phyloP scores from a whole-genome alignment of 2,888 invertebrate genomes.

The Periphyllus acericola region DNA sequence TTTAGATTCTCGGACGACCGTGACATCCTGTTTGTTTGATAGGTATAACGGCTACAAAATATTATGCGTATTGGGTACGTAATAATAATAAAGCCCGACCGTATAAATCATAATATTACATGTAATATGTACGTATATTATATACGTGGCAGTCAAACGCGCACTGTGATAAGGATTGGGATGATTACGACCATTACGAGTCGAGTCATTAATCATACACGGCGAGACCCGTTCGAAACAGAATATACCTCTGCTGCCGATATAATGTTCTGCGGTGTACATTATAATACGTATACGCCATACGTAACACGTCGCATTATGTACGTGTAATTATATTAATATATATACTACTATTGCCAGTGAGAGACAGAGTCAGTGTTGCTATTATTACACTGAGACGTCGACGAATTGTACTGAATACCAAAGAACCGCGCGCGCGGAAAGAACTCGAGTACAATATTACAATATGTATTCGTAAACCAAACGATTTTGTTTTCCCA shows the following conservation, averaged over 20 bases:
- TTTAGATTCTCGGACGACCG: conserved; percentile 18
- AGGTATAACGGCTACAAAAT: not conserved
- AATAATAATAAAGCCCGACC: not conserved
- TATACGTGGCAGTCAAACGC: not conserved
- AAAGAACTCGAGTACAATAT: not conserved
- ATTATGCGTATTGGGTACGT: not conserved
- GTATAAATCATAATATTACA: conserved; percentile 44
- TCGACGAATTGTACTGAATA: not conserved
- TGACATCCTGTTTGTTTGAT: conserved; percentile 7
- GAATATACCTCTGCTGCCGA: not conserved
- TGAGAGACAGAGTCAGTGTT: not conserved
- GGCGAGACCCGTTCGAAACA: not conserved
- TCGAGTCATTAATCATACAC: conserved; percentile 41
- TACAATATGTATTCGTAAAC: not conserved
- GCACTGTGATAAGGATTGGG: conserved; percentile 23
- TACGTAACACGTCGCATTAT: not conserved
- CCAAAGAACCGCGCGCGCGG: not conserved
- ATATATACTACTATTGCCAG: not conserved
- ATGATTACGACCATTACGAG: not conserved
- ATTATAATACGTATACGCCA: not conserved
- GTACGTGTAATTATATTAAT: not conserved
- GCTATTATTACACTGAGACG: not conserved
- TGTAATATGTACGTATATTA: too few species aligned
- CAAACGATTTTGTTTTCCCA: too few species aligned
- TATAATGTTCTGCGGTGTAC: not conserved